Base-by-base conservation (phyloP, 2,113 vertebrate species). In the Alouatta palliata region DNA sequence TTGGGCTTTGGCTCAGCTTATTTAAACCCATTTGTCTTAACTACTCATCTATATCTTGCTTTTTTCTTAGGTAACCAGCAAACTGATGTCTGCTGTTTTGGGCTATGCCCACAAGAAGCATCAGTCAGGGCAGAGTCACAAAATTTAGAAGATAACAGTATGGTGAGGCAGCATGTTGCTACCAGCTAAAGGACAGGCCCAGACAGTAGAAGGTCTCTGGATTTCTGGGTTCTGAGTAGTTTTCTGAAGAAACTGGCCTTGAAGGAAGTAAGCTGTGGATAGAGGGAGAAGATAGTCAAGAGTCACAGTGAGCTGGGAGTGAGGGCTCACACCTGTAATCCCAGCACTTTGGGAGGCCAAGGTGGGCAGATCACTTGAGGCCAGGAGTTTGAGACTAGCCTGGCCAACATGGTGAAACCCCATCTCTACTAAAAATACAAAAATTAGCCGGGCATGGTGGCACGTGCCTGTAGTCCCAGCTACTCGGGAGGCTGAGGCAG, bases 11-110 rank as follows among this genome's bases (percentile, higher is more conserved):
- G 68, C 20, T 90, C 32, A 84, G 45, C 58, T 92, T 89, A 68
- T 68, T 95, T 92, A 43, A 56, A 89, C 49, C 73, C 35, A 89
- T 30, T 91, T 93, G 25, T 70, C 32, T 95, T 43, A 83, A 68
- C 68, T 95, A 76, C n/a, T 94, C 32, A 86, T 61, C 25, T 40
- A 25, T 89, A 30, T 93, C 56, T 96, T 79, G 73, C 71, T 94
- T 97, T 97, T 92, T 87, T 75, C 92, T 95, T 61, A 91, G 90
- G 87, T 90, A 95, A 92, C 49, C 80, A 93, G 86, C 75, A 81
- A 76, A 97, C 19, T 96, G 87, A 94, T 84, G 75, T 70, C 87
- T 94, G 56, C 54, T 87, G 2, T 91, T 84, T 54, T 86, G 68
- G 66, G 80, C 32, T 64, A 73, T 91, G 47, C 75, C 87, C 47